These are phyloP conservation scores for Polydesmus complanatus DNA, from an alignment of 2,888 invertebrate genomes.

Conservation along the genomic window DNA sequence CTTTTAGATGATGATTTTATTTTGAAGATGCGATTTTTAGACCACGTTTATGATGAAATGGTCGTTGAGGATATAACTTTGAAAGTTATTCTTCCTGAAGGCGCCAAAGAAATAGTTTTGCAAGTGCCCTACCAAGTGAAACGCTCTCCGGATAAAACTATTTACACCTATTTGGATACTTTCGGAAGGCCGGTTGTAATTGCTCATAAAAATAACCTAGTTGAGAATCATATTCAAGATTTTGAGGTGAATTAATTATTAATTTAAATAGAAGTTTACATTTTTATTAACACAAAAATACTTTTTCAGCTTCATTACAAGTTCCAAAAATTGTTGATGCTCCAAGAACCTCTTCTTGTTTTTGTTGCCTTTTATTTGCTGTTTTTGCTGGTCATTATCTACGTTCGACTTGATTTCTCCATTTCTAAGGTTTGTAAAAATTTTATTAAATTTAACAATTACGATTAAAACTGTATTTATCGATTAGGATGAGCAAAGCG, in stretches of 20 bases:
- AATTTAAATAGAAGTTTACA: background rate
- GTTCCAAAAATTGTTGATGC: constrained; percentile 68
- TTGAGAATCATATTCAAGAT: constrained; percentile 92
- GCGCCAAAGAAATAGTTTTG: constrained; percentile 64
- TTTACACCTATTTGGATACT: constrained; percentile 89
- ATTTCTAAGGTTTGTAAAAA: constrained; percentile 41
- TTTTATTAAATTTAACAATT: background rate
- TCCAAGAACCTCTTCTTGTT: constrained; percentile 85
- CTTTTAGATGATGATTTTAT: constrained; percentile 49
- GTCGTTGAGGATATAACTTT: constrained; percentile 76
- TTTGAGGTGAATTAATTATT: constrained; percentile 45
- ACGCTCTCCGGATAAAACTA: constrained; percentile 55
- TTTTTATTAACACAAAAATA: background rate
- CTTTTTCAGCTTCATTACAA: constrained; percentile 54
- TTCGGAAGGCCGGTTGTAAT: constrained; percentile 83
- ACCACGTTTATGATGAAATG: constrained; percentile 96
- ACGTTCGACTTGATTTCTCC: constrained; percentile 90
- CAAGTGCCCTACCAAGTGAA: constrained; percentile 67
- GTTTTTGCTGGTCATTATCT: constrained; percentile 81
- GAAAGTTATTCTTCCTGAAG: constrained; percentile 86
- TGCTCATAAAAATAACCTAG: constrained; percentile 63
- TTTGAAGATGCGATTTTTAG: constrained; percentile 84
- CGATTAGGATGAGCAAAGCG: constrained; percentile 40
- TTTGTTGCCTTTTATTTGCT: constrained; percentile 74
- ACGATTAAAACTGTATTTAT: background rate